Conservation (phyloP, 2,888 invertebrate genomes). For the Chromoteleia sp. region DNA sequence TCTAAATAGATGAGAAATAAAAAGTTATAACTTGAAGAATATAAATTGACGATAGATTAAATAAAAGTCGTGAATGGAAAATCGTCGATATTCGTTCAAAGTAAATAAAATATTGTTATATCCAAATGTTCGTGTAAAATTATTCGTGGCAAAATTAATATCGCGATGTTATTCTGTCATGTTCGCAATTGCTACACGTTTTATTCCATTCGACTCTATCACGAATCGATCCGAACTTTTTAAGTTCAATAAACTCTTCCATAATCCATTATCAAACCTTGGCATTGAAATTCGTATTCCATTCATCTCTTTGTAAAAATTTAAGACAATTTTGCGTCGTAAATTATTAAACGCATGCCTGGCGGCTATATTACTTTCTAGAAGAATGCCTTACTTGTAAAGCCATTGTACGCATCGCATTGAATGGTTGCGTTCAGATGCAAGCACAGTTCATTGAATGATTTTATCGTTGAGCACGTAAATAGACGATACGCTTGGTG, state of each 20-base stretch:
- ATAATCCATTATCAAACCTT: slow-evolving; percentile 36
- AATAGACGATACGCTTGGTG: slow-evolving; percentile 60
- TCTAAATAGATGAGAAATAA: no score
- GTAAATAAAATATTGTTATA: no score
- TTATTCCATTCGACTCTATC: background rate
- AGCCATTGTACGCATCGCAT: slow-evolving; percentile 42
- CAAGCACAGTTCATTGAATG: slow-evolving; percentile 63
- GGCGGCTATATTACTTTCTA: slow-evolving; percentile 55
- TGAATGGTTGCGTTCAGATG: slow-evolving; percentile 35
- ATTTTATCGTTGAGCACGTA: slow-evolving; percentile 64
- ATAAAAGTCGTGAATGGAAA: no score
- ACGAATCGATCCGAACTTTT: background rate
- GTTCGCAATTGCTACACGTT: no score
- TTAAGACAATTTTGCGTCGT: slow-evolving; percentile 35
- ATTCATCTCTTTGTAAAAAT: slow-evolving; percentile 25
- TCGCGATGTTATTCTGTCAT: no score
- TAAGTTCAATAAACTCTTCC: slow-evolving; percentile 16
- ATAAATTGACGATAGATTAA: no score
- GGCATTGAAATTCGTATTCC: slow-evolving; percentile 37
- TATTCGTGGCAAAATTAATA: no score
- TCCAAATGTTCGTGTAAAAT: no score
- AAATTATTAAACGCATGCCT: slow-evolving; percentile 48
- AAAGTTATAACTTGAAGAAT: no score
- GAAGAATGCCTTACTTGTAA: slow-evolving; percentile 43
- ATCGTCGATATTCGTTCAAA: no score